Evolutionary conservation across 2,797 vertebrate species (phyloP).

Genomic region (Chiroxiphia lanceolata): DNA sequence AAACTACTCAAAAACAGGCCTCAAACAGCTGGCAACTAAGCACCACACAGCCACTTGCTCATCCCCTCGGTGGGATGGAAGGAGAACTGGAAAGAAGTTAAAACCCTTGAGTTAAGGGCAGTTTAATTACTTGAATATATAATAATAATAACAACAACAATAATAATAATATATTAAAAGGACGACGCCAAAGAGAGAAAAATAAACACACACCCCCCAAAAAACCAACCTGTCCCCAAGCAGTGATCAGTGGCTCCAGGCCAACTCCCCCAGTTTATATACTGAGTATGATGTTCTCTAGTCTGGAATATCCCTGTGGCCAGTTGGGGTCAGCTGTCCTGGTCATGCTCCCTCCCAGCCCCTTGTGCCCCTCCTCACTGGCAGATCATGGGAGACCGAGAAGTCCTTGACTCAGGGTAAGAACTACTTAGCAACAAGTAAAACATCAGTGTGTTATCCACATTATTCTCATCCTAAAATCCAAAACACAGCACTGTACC

Average conservation of each 20-base stretch:
- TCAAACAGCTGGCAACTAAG: not conserved
- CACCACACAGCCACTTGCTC: rapidly evolving
- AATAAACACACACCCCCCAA: not conserved
- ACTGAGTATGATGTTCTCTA: not conserved
- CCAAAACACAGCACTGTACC: not conserved
- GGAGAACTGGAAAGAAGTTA: not conserved
- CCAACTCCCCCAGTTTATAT: not conserved
- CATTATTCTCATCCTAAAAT: not conserved
- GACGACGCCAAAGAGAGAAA: too few species aligned
- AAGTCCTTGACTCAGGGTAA: not conserved
- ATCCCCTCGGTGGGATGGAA: rapidly evolving
- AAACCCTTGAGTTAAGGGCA: not conserved
- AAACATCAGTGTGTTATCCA: not conserved
- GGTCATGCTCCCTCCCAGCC: not conserved
- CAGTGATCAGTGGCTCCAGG: not conserved
- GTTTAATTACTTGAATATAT: not conserved
- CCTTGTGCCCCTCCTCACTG: not conserved
- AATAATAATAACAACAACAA: not conserved
- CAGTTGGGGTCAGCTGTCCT: not conserved
- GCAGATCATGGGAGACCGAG: not conserved
- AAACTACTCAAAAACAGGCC: not conserved
- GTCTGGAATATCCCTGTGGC: not conserved
- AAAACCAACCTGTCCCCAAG: not conserved
- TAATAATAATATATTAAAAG: not conserved
- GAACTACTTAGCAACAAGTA: not conserved